phyloP scores from a whole-genome alignment of 2,888 invertebrate species.

The Agriotes lineatus region DNA sequence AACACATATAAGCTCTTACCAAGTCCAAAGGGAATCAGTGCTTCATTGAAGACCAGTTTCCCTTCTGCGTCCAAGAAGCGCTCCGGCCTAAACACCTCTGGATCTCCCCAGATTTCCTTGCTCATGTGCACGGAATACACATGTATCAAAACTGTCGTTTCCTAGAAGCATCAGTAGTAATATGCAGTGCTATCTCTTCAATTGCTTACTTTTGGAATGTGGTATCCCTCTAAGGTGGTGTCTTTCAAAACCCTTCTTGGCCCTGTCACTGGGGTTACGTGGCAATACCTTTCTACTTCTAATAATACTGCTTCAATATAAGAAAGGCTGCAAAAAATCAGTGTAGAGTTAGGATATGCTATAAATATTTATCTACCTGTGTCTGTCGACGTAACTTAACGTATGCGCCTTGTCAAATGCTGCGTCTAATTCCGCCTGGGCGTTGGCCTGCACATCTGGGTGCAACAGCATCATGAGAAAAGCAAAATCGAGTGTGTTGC shows the following conservation, averaged over 20 bases:
- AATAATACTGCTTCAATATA: conserved; percentile 70
- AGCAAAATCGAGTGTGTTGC: conserved; percentile 73
- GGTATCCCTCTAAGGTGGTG: conserved; percentile 70
- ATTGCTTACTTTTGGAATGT: conserved; percentile 63
- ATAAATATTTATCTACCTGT: too few relatives aligned
- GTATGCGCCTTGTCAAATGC: conserved; percentile 64
- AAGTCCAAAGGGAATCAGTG: conserved; percentile 63
- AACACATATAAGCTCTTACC: conserved; percentile 60
- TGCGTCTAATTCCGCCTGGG: conserved; percentile 69
- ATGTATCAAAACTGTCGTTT: conserved; percentile 60
- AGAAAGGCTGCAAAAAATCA: conserved; percentile 64
- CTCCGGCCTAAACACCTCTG: conserved; percentile 74
- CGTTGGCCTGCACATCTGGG: conserved; percentile 71
- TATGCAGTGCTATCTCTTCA: too few relatives aligned
- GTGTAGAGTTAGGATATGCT: too few relatives aligned
- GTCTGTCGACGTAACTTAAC: conserved; percentile 66
- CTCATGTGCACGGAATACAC: conserved; percentile 70
- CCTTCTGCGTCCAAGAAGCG: conserved; percentile 69
- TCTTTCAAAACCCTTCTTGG: conserved; percentile 69
- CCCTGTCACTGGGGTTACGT: conserved; percentile 66
- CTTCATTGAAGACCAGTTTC: conserved; percentile 56
- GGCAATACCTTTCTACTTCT: conserved; percentile 67
- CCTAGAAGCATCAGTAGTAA: conserved; percentile 53
- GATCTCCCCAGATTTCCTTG: conserved; percentile 71
- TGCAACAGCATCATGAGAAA: conserved; percentile 72